Conservation (phyloP, 1,140 invertebrate genomes). For the Pantala flavescens region DNA sequence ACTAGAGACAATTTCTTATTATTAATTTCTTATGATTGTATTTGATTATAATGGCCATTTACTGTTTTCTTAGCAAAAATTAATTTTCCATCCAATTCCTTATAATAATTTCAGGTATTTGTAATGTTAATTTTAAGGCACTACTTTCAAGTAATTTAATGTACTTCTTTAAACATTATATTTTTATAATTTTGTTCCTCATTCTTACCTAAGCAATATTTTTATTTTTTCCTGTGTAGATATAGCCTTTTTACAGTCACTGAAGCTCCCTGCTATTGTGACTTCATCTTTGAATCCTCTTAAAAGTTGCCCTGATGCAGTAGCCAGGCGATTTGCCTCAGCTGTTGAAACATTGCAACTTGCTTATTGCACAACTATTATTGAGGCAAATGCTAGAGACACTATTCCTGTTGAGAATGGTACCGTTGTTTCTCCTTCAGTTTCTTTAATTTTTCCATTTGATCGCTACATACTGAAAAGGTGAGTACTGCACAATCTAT, state of each 20-base stretch:
- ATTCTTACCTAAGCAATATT: too few species aligned
- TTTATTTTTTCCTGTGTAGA: conserved; percentile 38
- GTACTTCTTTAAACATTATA: too few species aligned
- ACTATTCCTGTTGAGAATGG: conserved; percentile 40
- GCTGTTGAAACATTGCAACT: conserved; percentile 78
- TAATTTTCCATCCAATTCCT: too few species aligned
- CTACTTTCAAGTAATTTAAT: too few species aligned
- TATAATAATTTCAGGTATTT: too few species aligned
- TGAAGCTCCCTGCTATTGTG: conserved; percentile 75
- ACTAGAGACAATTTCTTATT: too few species aligned
- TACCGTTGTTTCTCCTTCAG: conserved; percentile 34
- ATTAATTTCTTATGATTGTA: too few species aligned
- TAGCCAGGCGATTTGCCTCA: conserved; percentile 74
- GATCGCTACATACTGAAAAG: conserved; percentile 61
- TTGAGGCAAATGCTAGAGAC: conserved; percentile 70
- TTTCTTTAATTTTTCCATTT: conserved; percentile 71
- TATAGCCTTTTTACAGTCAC: conserved; percentile 60
- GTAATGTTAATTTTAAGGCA: too few species aligned
- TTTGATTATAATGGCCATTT: too few species aligned
- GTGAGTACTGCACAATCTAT: conserved; percentile 31
- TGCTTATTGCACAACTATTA: conserved; percentile 81
- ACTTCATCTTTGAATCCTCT: conserved; percentile 78
- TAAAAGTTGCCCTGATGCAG: conserved; percentile 57
- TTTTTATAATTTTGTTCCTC: too few species aligned
- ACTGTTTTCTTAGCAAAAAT: too few species aligned